Evolutionary conservation across 2,888 invertebrate species (phyloP).

Genomic region (Mimas tiliae): DNA sequence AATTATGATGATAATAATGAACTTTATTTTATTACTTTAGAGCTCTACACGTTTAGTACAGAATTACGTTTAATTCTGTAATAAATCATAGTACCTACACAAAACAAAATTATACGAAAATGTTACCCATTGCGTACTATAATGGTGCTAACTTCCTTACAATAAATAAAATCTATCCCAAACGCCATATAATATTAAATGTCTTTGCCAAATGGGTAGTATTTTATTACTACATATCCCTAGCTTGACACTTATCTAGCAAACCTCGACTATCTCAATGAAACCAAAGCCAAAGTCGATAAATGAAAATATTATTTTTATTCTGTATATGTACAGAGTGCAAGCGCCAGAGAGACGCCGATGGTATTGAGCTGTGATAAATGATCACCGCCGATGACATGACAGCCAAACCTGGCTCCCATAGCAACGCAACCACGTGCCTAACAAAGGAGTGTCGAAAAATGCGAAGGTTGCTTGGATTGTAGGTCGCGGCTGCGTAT

Average conservation of each 20-base stretch:
- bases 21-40: conserved; percentile 50
- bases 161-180: too few species aligned
- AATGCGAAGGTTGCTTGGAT: conserved; percentile 82
- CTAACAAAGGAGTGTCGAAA: conserved; percentile 81
- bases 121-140: too few species aligned
- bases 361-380: conserved; percentile 82
- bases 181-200: too few species aligned
- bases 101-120: too few species aligned
- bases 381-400: conserved; percentile 77
- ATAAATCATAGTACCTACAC: background rate
- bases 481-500: conserved; percentile 79
- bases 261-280: background rate
- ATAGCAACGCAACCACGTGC: conserved; percentile 70
- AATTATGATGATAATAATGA: conserved; percentile 74
- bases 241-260: background rate
- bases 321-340: conserved; percentile 48
- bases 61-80: too few species aligned
- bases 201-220: background rate
- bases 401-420: conserved; percentile 78
- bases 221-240: background rate
- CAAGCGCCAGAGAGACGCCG: conserved; percentile 80
- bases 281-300: conserved; percentile 4
- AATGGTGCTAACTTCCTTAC: too few species aligned
- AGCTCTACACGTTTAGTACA: background rate
- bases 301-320: conserved; percentile 15